Conservation (phyloP, 2,113 vertebrate genomes). For the Campylomormyrus numenius region DNA sequence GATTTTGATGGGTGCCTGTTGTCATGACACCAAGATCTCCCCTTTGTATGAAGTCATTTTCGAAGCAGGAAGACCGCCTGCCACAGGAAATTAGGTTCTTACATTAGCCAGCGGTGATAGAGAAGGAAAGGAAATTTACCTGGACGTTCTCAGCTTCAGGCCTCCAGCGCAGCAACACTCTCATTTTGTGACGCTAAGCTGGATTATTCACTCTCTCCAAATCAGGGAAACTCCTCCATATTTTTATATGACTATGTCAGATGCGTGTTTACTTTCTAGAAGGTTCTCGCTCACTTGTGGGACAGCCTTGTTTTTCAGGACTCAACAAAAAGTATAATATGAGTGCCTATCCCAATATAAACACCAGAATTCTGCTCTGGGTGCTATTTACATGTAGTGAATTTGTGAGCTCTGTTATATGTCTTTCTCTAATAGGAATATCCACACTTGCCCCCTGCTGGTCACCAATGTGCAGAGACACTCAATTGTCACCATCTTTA, state of each 20-base stretch:
- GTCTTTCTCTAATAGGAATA: background rate
- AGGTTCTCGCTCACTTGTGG: background rate
- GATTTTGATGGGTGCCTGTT: constrained; percentile 61
- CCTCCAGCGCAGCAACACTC: constrained; percentile 39
- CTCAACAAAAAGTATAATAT: background rate
- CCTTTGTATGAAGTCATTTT: constrained; percentile 40
- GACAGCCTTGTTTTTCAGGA: background rate
- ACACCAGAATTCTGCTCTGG: background rate
- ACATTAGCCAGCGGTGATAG: constrained; percentile 34
- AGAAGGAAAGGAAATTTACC: constrained; percentile 36
- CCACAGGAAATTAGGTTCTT: constrained; percentile 43
- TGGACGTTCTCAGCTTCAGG: constrained; percentile 31
- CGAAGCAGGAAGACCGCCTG: constrained; percentile 26
- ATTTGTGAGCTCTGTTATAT: background rate
- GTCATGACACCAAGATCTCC: constrained; percentile 61
- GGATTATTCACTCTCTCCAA: background rate
- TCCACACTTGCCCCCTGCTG: background rate
- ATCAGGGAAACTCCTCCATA: background rate
- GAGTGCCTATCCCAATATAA: background rate
- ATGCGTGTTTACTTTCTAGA: background rate
- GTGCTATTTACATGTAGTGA: background rate
- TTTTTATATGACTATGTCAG: background rate
- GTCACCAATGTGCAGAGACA: background rate
- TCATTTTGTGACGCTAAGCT: background rate
- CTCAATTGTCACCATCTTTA: background rate